phyloP scores from a whole-genome alignment of 2,797 vertebrate genomes.

The Balearica regulorum region DNA sequence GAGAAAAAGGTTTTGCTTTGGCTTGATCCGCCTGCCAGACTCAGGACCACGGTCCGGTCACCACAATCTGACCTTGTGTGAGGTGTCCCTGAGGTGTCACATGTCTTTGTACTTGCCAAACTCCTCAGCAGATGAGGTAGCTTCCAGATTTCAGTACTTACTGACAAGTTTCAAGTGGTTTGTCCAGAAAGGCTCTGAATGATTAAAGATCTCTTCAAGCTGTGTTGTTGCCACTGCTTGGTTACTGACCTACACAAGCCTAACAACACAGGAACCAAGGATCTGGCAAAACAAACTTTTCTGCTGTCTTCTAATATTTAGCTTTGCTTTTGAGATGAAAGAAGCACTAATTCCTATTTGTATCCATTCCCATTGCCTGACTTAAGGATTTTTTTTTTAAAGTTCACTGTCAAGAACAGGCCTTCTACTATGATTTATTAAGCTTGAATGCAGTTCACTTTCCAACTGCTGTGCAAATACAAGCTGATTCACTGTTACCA shows the following conservation, averaged over 20 bases:
- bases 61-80: neutral
- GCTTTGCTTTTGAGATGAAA: neutral
- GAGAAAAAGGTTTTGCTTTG: neutral
- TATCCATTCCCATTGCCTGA: neutral
- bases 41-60: accelerated
- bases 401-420: neutral
- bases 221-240: neutral
- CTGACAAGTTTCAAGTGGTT: neutral
- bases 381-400: neutral
- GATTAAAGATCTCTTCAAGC: neutral
- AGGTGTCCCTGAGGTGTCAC: neutral
- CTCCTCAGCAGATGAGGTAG: neutral
- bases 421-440: neutral
- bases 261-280: neutral
- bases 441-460: neutral
- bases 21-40: neutral
- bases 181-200: neutral
- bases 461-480: neutral
- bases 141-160: neutral
- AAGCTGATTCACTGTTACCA: neutral
- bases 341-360: neutral
- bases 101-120: neutral
- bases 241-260: neutral
- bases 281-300: neutral
- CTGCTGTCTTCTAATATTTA: neutral